Percentiles rank a stretch among this genome's conserved stretches.
Conservation (phyloP, 2,797 vertebrate genomes). For the Luscinia megarhynchos region DNA sequence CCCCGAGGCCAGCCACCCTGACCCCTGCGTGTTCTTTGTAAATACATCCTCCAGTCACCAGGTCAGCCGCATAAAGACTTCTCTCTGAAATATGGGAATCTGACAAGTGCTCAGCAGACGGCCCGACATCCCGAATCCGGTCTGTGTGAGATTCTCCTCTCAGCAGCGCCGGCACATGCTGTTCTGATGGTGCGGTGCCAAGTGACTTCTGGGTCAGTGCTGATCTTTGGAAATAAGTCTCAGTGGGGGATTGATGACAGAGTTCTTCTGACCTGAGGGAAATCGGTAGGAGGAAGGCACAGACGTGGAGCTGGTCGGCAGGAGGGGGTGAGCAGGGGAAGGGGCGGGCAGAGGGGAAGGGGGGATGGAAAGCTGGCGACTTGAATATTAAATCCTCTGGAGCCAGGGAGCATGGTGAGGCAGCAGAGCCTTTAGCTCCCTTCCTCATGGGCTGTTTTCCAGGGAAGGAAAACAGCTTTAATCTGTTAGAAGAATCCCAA, state of each 20-base stretch:
- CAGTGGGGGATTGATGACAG: conserved; percentile 69
- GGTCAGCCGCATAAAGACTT: conserved; percentile 14
- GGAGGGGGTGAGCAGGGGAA: neutral
- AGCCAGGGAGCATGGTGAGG: neutral
- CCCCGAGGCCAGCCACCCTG: neutral
- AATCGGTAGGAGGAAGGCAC: conserved; percentile 31
- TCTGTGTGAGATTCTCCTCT: conserved; percentile 58
- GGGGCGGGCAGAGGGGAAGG: neutral
- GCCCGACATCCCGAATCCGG: conserved; percentile 57
- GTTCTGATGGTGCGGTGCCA: conserved; percentile 62
- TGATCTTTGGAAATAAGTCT: conserved; percentile 75
- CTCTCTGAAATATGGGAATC: conserved; percentile 49
- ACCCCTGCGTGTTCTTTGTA: conserved; percentile 16
- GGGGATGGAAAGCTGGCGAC: neutral
- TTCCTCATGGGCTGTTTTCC: conserved; percentile 44
- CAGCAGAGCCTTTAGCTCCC: neutral
- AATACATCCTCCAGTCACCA: conserved; percentile 35
- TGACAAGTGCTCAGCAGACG: conserved; percentile 69
- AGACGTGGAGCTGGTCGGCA: neutral
- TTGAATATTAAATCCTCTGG: conserved; percentile 55
- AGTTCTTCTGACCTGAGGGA: conserved; percentile 66
- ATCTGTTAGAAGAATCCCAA: conserved; percentile 47
- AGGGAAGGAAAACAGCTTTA: conserved; percentile 55
- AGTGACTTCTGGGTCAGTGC: conserved; percentile 72
- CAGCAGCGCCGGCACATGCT: conserved; percentile 39